A percentile compares a stretch with the other conserved stretches of the same genome.
phyloP scores from a whole-genome alignment of 2,113 vertebrate species.

The Numenius arquata region DNA sequence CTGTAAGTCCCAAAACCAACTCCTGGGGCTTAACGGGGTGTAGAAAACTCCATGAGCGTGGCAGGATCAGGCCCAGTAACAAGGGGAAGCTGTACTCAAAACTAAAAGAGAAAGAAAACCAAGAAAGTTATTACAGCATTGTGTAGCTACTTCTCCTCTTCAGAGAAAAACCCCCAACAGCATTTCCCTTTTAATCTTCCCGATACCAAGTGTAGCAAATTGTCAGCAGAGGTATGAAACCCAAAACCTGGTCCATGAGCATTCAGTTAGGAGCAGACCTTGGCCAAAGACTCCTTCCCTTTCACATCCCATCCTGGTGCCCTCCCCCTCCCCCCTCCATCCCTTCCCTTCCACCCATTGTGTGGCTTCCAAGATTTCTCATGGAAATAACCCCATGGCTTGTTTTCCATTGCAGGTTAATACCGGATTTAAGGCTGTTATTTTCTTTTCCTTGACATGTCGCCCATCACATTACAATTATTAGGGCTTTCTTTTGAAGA shows the following conservation, averaged over 20 bases:
- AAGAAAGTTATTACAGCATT: rapidly evolving
- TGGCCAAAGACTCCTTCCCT: slow-evolving; percentile 22
- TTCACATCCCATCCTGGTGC: not conserved
- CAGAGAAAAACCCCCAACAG: not conserved
- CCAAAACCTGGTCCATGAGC: slow-evolving; percentile 13
- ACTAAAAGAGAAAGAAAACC: not conserved
- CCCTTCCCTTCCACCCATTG: slow-evolving; percentile 41
- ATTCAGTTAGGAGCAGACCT: slow-evolving; percentile 35
- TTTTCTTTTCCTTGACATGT: slow-evolving; percentile 56
- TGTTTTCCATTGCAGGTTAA: slow-evolving; percentile 62
- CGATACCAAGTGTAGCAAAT: slow-evolving; percentile 25
- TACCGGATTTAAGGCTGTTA: slow-evolving; percentile 52
- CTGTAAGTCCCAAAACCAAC: not conserved
- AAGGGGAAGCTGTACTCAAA: not conserved
- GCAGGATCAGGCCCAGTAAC: not conserved
- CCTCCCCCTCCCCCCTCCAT: not conserved
- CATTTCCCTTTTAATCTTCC: not conserved
- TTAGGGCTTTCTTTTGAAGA: slow-evolving; percentile 68
- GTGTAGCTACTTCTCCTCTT: not conserved
- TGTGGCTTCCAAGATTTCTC: slow-evolving; percentile 60
- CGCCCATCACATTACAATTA: slow-evolving; percentile 67
- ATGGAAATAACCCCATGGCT: slow-evolving; percentile 71
- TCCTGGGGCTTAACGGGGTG: not conserved
- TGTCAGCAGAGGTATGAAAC: slow-evolving; percentile 47
- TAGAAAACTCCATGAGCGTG: not conserved